Evolutionary conservation across 2,113 vertebrate genomes (phyloP).

Genomic region (Rhinolophus ferrumequinum): DNA sequence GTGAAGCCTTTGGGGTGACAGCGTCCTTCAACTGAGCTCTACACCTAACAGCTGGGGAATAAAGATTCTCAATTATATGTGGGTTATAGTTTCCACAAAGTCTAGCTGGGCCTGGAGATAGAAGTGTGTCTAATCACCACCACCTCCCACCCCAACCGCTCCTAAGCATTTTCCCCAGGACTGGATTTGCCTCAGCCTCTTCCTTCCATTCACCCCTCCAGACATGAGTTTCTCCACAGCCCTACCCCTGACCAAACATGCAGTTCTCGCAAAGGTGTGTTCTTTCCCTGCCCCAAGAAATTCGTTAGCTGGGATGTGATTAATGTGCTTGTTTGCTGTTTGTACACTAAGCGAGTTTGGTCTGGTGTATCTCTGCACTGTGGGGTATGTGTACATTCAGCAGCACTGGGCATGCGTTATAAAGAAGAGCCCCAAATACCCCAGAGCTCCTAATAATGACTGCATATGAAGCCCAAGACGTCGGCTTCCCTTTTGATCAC

Average conservation of each 20-base stretch:
- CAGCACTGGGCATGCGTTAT: rapidly evolving
- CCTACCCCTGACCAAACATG: neutral
- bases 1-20: neutral
- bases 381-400: neutral
- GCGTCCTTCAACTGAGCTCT: neutral
- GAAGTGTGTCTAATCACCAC: neutral
- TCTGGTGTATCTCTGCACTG: neutral
- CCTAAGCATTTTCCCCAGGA: neutral
- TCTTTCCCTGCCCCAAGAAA: neutral
- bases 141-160: neutral
- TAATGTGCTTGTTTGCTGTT: neutral
- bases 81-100: neutral
- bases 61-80: neutral
- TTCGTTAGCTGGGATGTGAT: neutral
- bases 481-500: neutral
- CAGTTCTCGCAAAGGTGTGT: neutral
- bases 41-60: neutral
- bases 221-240: neutral
- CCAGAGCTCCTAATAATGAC: neutral
- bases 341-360: too few species aligned
- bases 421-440: neutral
- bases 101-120: neutral
- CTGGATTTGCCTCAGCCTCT: neutral
- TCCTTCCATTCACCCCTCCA: neutral
- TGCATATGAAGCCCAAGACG: rapidly evolving